A percentile compares a stretch with the other conserved stretches of the same genome.
Conservation (phyloP, 2,113 vertebrate species). For the Leucosticte australis region DNA sequence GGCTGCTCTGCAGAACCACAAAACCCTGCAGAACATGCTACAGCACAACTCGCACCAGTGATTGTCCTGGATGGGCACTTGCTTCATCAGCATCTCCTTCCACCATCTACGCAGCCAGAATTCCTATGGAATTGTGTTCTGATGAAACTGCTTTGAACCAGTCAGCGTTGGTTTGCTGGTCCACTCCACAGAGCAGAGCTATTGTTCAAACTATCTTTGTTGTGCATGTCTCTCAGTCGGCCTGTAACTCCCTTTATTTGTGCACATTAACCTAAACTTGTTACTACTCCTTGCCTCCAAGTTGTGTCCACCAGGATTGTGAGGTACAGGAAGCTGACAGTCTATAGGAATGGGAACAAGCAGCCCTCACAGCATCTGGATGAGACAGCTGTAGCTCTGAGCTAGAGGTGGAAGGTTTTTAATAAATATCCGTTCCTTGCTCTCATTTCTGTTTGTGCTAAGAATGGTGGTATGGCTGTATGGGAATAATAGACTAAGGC, state of each 20-base stretch:
- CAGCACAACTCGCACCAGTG: constrained; percentile 80
- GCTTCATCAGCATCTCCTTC: constrained; percentile 65
- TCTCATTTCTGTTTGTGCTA: background rate
- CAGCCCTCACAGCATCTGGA: background rate
- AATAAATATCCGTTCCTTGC: background rate
- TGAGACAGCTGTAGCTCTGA: background rate
- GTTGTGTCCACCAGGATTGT: background rate
- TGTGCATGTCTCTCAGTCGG: constrained; percentile 30
- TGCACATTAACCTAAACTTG: background rate
- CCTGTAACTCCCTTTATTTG: constrained; percentile 23
- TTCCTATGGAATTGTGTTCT: constrained; percentile 93
- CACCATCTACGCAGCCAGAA: constrained; percentile 74
- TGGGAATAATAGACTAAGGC: background rate
- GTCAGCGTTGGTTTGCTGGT: constrained; percentile 28
- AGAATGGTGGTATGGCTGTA: background rate
- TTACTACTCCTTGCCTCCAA: background rate
- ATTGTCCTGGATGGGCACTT: constrained; percentile 20
- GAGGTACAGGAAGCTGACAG: background rate
- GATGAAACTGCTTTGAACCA: constrained; percentile 67
- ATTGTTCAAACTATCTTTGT: constrained; percentile 8
- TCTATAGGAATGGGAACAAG: background rate
- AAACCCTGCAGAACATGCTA: constrained; percentile 81
- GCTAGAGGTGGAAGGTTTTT: background rate
- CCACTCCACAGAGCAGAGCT: constrained; percentile 25
- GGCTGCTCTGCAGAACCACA: constrained; percentile 80